Percentiles rank a stretch among this genome's conserved stretches.
Evolutionary conservation across 2,797 vertebrate species (phyloP).

Genomic region (Manis pentadactyla): DNA sequence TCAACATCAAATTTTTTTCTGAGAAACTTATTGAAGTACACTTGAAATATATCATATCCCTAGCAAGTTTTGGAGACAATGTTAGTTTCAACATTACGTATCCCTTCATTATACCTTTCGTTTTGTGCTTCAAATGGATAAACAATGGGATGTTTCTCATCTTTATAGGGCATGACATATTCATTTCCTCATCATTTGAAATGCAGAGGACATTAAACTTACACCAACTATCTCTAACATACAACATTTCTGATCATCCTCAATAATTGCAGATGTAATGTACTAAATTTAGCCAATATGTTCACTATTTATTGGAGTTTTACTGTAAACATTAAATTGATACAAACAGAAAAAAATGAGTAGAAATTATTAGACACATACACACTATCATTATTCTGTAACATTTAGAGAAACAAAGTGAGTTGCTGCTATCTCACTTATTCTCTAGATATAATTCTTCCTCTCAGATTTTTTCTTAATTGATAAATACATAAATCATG

Average conservation of each 20-base stretch:
- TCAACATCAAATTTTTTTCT: constrained; percentile 65
- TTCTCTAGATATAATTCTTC: neutral
- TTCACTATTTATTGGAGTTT: neutral
- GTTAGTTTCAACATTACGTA: constrained; percentile 47
- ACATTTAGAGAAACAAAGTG: neutral
- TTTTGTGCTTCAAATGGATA: neutral
- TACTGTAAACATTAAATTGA: constrained; percentile 4
- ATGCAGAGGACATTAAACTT: constrained; percentile 30
- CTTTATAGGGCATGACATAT: neutral
- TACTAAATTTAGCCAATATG: neutral
- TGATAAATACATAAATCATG: constrained; percentile 9
- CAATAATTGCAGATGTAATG: neutral
- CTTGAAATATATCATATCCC: constrained; percentile 62
- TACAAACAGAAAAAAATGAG: neutral
- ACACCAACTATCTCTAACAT: constrained; percentile 10
- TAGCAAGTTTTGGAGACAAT: constrained; percentile 59
- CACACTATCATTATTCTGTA: neutral
- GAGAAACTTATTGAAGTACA: constrained; percentile 63
- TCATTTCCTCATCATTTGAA: constrained; percentile 54
- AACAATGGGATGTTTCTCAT: neutral
- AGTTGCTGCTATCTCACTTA: neutral
- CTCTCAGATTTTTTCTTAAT: neutral
- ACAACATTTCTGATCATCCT: constrained; percentile 25
- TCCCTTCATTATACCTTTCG: neutral
- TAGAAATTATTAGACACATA: constrained; percentile 8